Percentiles rank a stretch among this genome's conserved stretches.
These are phyloP conservation scores for Ceratosolen solmsi DNA, from an alignment of 1,140 invertebrate genomes.

Conservation along the genomic window DNA sequence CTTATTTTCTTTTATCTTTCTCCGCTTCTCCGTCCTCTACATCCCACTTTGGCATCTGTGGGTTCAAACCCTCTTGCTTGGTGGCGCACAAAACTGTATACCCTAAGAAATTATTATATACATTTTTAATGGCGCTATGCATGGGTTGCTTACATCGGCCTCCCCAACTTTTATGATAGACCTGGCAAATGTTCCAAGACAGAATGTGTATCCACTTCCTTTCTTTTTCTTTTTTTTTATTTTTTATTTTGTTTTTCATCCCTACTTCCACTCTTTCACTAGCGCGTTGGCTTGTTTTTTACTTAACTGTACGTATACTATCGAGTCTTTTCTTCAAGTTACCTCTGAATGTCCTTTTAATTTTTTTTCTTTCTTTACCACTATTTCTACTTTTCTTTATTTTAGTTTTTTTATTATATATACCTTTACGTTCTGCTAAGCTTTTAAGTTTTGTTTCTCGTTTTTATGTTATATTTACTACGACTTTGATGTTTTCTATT, in stretches of 20 bases:
- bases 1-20: slow-evolving; percentile 25
- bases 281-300: not conserved
- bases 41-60: not conserved
- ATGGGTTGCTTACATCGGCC: slow-evolving; percentile 46
- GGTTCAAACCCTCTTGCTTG: slow-evolving; percentile 29
- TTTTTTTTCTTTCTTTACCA: not conserved
- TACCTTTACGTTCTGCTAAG: slow-evolving; percentile 48
- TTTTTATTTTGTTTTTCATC: slow-evolving; percentile 1
- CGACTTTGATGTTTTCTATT: not conserved
- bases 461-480: not conserved
- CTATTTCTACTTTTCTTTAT: not conserved
- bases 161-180: slow-evolving; percentile 50
- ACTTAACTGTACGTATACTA: too few species aligned
- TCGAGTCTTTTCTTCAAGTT: too few species aligned
- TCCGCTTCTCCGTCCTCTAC: not conserved
- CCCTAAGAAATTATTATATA: slow-evolving; percentile 59
- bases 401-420: slow-evolving; percentile 24
- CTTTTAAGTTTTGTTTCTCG: too few species aligned
- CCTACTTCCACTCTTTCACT: not conserved
- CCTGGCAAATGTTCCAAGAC: slow-evolving; percentile 24
- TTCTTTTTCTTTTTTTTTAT: too few species aligned
- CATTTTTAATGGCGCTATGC: slow-evolving; percentile 59
- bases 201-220: too few species aligned
- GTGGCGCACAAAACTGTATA: slow-evolving; percentile 49
- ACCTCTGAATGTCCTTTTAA: not conserved